Evolutionary conservation across 2,113 vertebrate species (phyloP).

Genomic region (Dissostichus mawsoni): DNA sequence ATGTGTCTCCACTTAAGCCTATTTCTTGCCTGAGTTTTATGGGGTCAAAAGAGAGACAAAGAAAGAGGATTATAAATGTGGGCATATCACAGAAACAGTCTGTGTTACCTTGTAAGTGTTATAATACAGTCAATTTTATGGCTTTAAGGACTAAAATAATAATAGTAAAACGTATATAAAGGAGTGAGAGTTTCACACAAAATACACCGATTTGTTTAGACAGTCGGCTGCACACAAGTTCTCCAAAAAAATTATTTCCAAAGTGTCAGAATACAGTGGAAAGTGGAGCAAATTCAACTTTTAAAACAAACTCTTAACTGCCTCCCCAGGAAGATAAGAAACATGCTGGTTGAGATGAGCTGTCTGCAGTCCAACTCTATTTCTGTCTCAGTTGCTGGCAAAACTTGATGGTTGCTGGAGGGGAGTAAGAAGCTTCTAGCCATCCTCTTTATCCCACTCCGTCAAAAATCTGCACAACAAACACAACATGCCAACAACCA

Average conservation of each 20-base stretch:
- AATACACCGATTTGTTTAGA: constrained; percentile 8
- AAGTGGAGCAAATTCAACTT: constrained; percentile 63
- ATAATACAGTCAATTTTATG: not conserved
- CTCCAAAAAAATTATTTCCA: constrained; percentile 38
- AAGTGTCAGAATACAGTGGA: constrained; percentile 49
- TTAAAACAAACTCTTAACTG: constrained; percentile 55
- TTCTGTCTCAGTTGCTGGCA: constrained; percentile 68
- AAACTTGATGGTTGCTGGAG: constrained; percentile 52
- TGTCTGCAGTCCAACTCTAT: constrained; percentile 75
- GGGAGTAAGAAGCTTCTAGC: constrained; percentile 57
- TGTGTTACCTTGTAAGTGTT: not conserved
- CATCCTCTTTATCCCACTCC: constrained; percentile 49
- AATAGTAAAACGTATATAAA: not conserved
- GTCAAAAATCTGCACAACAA: constrained; percentile 62
- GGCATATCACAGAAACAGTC: not conserved
- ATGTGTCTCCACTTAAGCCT: constrained; percentile 31
- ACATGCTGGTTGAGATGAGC: constrained; percentile 60
- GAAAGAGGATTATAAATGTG: constrained; percentile 12
- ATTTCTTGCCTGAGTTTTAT: constrained; percentile 24
- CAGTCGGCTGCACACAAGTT: constrained; percentile 31
- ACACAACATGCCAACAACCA: constrained; percentile 50
- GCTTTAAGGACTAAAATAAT: not conserved
- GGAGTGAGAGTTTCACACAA: constrained; percentile 4
- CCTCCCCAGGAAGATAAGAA: constrained; percentile 53
- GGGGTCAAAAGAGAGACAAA: constrained; percentile 22